Conservation (phyloP, 2,113 vertebrate species). For the Cyanocitta stelleri region DNA sequence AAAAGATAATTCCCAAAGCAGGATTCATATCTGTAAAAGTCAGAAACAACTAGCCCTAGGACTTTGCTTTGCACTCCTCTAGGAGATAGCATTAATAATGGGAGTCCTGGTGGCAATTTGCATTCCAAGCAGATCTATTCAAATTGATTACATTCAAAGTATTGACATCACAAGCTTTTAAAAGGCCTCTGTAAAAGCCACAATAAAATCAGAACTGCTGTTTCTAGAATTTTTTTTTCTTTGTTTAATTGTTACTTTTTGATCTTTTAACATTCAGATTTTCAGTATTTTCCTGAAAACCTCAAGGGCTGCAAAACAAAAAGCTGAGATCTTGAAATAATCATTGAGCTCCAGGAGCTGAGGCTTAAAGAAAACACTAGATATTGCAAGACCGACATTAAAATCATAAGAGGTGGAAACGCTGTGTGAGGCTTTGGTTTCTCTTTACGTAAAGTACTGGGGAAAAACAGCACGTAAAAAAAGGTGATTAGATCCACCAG, state of each 20-base stretch:
- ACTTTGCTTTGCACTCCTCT: neutral
- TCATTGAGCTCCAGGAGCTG: neutral
- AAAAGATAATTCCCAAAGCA: neutral
- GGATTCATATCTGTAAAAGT: neutral
- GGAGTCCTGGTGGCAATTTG: neutral
- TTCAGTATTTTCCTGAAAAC: neutral
- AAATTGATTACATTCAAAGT: neutral
- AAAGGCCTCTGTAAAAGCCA: neutral
- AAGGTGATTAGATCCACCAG: conserved; percentile 1
- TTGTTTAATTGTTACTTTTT: neutral
- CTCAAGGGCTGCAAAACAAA: neutral
- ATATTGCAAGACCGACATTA: neutral
- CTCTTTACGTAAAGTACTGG: neutral
- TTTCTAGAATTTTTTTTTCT: neutral
- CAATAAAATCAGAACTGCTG: neutral
- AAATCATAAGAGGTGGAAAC: neutral
- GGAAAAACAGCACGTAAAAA: neutral
- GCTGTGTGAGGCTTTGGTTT: neutral
- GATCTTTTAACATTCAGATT: neutral
- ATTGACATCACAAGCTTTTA: neutral
- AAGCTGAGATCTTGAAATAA: neutral
- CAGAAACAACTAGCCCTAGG: neutral
- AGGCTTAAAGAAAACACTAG: conserved; percentile 10
- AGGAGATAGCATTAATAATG: neutral
- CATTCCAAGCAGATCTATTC: neutral